phyloP scores from a whole-genome alignment of 2,113 vertebrate genomes.

The Siniperca knerii region DNA sequence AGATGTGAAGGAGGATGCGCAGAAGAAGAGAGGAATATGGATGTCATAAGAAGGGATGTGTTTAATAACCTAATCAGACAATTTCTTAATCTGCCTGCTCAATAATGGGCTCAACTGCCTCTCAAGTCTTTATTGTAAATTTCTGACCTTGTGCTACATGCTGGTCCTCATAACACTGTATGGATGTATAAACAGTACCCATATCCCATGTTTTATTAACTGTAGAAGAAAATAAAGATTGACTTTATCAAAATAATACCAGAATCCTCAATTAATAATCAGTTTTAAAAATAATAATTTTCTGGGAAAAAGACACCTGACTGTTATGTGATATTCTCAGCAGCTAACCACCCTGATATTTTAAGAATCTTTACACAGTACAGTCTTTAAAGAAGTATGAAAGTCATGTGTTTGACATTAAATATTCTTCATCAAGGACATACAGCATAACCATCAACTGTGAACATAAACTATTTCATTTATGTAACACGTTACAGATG shows the following conservation, averaged over 20 bases:
- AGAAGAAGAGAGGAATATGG: not conserved
- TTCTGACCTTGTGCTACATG: conserved; percentile 1
- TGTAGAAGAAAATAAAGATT: not conserved
- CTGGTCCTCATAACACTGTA: not conserved
- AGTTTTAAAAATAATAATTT: not conserved
- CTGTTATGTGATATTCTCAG: not conserved
- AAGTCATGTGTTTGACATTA: not conserved
- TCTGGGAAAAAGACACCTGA: not conserved
- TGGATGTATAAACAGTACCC: not conserved
- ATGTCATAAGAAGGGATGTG: not conserved
- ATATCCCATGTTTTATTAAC: too few relatives aligned
- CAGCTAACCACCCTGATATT: not conserved
- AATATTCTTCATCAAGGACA: too few relatives aligned
- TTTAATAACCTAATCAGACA: not conserved
- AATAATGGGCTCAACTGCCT: not conserved
- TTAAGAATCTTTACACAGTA: not conserved
- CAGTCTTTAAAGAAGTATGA: not conserved
- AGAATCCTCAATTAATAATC: not conserved
- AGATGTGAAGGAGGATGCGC: not conserved
- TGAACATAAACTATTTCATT: not conserved
- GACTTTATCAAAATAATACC: not conserved
- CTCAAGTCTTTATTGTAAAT: not conserved
- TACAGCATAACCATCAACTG: not conserved
- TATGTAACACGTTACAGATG: not conserved
- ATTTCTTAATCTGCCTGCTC: not conserved